phyloP scores from a whole-genome alignment of 1,140 invertebrate species.

The Rhagoletis pomonella region DNA sequence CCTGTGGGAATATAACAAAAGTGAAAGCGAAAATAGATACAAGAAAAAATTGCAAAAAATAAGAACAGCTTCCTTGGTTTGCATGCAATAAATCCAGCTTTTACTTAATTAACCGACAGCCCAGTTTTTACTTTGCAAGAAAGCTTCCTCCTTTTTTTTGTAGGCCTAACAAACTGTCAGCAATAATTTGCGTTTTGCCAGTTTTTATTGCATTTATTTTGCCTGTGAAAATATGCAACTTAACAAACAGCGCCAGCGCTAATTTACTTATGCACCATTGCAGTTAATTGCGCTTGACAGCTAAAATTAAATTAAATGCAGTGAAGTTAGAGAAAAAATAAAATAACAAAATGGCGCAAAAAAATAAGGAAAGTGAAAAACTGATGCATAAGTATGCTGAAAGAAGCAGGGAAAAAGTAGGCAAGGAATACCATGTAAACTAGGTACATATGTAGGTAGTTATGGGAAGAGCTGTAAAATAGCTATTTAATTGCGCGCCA shows the following conservation, averaged over 20 bases:
- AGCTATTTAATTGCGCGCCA: not conserved
- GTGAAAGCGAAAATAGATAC: not conserved
- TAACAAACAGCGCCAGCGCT: no score
- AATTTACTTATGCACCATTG: not conserved
- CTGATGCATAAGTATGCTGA: not conserved
- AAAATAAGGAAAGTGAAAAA: not conserved
- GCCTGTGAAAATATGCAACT: not conserved
- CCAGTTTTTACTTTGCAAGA: not conserved
- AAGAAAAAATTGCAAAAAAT: not conserved
- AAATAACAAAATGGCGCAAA: not conserved
- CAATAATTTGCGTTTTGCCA: constrained; percentile 7
- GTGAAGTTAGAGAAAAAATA: not conserved
- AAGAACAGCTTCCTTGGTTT: not conserved
- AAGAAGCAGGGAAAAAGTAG: not conserved
- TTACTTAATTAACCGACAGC: not conserved
- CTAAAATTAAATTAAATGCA: constrained; percentile 32
- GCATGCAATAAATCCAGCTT: not conserved
- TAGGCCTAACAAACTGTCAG: not conserved
- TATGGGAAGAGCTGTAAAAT: not conserved
- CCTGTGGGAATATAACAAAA: not conserved
- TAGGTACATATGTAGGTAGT: no score
- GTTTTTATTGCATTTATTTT: not conserved
- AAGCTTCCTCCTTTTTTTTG: no score
- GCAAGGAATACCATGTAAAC: not conserved
- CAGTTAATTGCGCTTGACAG: constrained; percentile 33